Conservation (phyloP, 2,113 vertebrate species). For the Suncus etruscus region DNA sequence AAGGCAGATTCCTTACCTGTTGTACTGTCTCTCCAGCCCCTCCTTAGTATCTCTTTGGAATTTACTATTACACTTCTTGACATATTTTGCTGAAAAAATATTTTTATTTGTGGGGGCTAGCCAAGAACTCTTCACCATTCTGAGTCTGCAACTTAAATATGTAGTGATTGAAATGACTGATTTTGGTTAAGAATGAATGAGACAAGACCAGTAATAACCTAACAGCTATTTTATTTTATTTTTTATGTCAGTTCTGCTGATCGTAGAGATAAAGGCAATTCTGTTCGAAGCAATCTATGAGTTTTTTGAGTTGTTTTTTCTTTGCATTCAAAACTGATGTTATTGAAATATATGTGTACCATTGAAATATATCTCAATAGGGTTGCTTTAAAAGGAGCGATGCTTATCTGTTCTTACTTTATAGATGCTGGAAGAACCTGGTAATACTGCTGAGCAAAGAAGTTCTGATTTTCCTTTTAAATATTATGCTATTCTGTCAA, state of each 20-base stretch:
- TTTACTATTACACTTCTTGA: not conserved
- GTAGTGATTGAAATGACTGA: conserved; percentile 10
- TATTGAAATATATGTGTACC: not conserved
- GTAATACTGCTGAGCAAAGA: not conserved
- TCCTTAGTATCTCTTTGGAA: not conserved
- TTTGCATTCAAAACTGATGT: not conserved
- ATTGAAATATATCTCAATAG: not conserved
- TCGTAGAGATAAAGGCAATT: conserved; percentile 17
- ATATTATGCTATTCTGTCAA: conserved; percentile 1
- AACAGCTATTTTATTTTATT: not conserved
- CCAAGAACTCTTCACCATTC: not conserved
- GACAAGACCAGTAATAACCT: not conserved
- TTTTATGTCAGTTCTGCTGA: conserved; percentile 38
- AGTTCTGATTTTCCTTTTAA: conserved; percentile 25
- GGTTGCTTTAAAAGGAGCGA: not conserved
- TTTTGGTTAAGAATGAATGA: conserved; percentile 47
- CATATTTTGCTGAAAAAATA: not conserved
- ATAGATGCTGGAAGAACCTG: not conserved
- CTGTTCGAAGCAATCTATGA: not conserved
- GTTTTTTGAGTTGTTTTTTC: not conserved
- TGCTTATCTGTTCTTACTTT: not conserved
- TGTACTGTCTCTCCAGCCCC: too few relatives aligned
- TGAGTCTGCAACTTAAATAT: not conserved
- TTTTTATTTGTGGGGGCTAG: not conserved
- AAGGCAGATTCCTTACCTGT: too few relatives aligned